These are phyloP conservation scores for Telmatherina bonti DNA, from an alignment of 2,797 vertebrate genomes.

Conservation along the genomic window DNA sequence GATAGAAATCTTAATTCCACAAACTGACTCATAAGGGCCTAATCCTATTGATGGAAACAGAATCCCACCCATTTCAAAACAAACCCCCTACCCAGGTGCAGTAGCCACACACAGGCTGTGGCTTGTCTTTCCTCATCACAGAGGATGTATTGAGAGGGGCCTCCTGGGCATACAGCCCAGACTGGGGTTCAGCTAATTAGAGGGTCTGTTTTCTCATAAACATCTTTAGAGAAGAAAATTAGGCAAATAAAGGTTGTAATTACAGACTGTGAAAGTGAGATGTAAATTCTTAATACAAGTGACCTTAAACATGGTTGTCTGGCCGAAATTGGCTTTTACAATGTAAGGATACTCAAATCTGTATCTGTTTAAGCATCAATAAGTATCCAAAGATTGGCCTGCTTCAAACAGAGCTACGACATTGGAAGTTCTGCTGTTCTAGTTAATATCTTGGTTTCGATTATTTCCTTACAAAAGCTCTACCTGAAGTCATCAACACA, in stretches of 20 bases:
- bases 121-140: constrained; percentile 75
- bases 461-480: not conserved
- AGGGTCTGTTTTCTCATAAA: constrained; percentile 80
- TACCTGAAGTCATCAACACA: not conserved
- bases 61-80: constrained; percentile 82
- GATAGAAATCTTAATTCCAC: constrained; percentile 81
- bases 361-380: not conserved
- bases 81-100: constrained; percentile 80
- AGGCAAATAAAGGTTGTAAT: constrained; percentile 69
- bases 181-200: constrained; percentile 79
- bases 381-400: not conserved
- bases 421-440: not conserved
- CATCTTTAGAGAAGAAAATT: constrained; percentile 78
- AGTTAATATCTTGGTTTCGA: not conserved
- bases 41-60: constrained; percentile 86
- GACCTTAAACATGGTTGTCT: constrained; percentile 7
- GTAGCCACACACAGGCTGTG: constrained; percentile 72
- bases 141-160: constrained; percentile 76
- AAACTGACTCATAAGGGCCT: constrained; percentile 74
- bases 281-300: constrained; percentile 39
- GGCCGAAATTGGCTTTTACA: constrained; percentile 4
- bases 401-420: not conserved
- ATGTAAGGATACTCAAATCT: not conserved
- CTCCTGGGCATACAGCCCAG: constrained; percentile 78
- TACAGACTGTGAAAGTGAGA: constrained; percentile 61